Evolutionary conservation across 2,888 invertebrate genomes (phyloP).

Genomic region (Malthinus seriepunctatus): DNA sequence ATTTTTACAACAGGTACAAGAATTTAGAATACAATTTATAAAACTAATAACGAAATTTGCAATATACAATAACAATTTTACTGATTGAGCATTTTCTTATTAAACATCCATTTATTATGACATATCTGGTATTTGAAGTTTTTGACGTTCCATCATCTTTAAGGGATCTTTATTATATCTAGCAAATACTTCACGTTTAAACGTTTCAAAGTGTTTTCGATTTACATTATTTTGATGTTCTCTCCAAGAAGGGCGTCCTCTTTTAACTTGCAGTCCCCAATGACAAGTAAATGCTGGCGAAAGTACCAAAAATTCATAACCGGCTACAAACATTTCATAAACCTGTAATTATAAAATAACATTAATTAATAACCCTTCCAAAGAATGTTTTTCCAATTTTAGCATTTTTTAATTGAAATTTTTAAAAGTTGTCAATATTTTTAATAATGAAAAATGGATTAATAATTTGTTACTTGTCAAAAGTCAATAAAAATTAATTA

Average conservation of each 20-base stretch:
- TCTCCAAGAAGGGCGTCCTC: slow-evolving; percentile 80
- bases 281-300: slow-evolving; percentile 89
- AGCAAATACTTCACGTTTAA: slow-evolving; percentile 82
- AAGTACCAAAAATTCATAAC: slow-evolving; percentile 84
- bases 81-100: too few relatives aligned
- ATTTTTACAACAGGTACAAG: too few relatives aligned
- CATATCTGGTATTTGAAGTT: slow-evolving; percentile 3
- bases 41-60: too few relatives aligned
- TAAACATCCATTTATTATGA: not conserved
- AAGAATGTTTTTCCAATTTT: too few relatives aligned
- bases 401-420: too few relatives aligned
- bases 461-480: too few relatives aligned
- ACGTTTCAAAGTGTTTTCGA: slow-evolving; percentile 78
- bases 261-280: slow-evolving; percentile 83
- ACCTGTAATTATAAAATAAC: slow-evolving; percentile 61
- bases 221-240: slow-evolving; percentile 86
- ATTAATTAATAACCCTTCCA: not conserved
- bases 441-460: too few relatives aligned
- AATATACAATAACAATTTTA: too few relatives aligned
- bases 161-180: slow-evolving; percentile 72
- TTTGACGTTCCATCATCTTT: slow-evolving; percentile 50
- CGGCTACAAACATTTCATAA: slow-evolving; percentile 89
- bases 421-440: too few relatives aligned
- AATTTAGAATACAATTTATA: too few relatives aligned
- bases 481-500: too few relatives aligned